Evolutionary conservation across 2,888 invertebrate genomes (phyloP), one percentile per base, ranked within the genome.

Genomic region (Sisyra terminalis): DNA sequence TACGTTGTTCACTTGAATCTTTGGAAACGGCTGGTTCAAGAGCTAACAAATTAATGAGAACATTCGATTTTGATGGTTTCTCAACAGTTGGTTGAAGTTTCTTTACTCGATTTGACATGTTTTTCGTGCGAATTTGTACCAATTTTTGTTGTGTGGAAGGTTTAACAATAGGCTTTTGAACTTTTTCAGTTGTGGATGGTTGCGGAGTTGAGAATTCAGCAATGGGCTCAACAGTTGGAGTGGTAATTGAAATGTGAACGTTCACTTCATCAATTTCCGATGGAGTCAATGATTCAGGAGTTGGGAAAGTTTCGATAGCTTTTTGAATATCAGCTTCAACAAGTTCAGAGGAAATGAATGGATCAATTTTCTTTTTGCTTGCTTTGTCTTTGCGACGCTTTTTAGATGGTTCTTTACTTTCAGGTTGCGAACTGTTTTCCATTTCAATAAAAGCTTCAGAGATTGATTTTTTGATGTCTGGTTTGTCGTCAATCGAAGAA

Each of bases 31-130:
- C 63, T 50, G 75, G 70, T 36, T 71, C 67, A 1, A 76, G 54
- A 0, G 72, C 70, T 1, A 75, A 73, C 40, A 76, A 60, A 48
- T 73, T 73, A n/a, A 78, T 57, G 2, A 76, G 66, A 51, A 73
- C 72, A 39, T 70, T 71, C n/a, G 76, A 55, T 43, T 71, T 67
- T 11, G 70, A 72, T 3, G 68, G 67, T 47, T 64, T 61, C 6
- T 61, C 60, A 2, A 68, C 67, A 39, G 69, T 67, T 24, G 24
- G 24, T 45, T 70, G 70, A 6, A 73, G 53, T 47, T 69, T 70
- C 47, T 66, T 70, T 10, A 73, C 63, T 47, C 73, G 63, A 48
- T 70, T 69, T 29, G 75, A 65, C 2, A 67, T 59, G 47, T 62
- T 62, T 41, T 68, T 67, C 1, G 72, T 63, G 51, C 71, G 65